Base-by-base conservation (phyloP, 2,888 invertebrate genomes). In the Nomada fucata region DNA sequence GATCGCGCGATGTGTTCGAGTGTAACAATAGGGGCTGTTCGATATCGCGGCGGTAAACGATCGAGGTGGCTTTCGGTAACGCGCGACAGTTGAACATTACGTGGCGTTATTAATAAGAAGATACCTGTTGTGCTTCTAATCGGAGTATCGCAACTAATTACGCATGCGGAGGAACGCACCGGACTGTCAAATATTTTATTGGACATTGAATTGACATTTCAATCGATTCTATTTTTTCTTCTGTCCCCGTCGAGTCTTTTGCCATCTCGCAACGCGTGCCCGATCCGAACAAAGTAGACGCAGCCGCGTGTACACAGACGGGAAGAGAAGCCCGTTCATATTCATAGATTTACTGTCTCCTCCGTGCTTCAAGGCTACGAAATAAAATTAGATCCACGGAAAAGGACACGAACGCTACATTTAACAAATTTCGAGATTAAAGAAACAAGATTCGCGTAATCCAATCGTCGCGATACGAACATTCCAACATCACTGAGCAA, bases 341-440 rank as follows among this genome's bases (percentile, higher is more conserved):
- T 55, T 42, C 53, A 9, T 23, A 9, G 23, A 50, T 60, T 50
- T 50, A 60, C 44, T n/a, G 44, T 4, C 4, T 36, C 9, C 36
- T 36, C 50, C n/a, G 26, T 20, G 13, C 42, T 63, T 26, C 71
- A n/a, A 18, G 42, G 18, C 23, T 15, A 52, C 3, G 0, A 42
- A 53, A 13, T 42, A 13, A 63, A 63, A 42, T n/a, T 26, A 18
- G 26, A 69, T 53, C 15, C 13, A 42, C 53, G n/a, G 3, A 9
- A 23, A 26, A 42, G 11, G 36, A 53, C 53, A 15, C 10, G 36
- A 23, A 13, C 23, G 52, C 11, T 18, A 11, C 7, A 13, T 59
- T 52, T 23, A 60, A 18, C 52, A 61, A 61, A 61, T 71, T 52
- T 71, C 61, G 2, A 42, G 61, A 52, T 71, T 61, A 26, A 52